Conservation (phyloP, 2,888 invertebrate species). For the Leptopilina myrica region DNA sequence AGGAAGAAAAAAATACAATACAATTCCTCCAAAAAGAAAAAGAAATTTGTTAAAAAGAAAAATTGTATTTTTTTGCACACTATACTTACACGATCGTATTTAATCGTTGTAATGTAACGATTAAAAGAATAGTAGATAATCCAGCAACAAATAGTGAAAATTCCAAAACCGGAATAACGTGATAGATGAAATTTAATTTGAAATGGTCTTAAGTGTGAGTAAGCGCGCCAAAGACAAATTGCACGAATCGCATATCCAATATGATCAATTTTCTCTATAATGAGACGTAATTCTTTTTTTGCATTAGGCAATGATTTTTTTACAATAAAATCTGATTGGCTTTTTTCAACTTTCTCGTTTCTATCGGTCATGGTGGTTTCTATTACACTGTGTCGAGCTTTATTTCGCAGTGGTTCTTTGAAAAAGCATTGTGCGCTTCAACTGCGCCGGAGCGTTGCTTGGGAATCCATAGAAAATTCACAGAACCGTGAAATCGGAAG, state of each 20-base stretch:
- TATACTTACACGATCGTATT: background rate
- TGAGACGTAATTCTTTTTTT: conserved; percentile 60
- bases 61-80: no score
- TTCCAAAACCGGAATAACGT: conserved; percentile 34
- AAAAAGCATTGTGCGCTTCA: conserved; percentile 50
- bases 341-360: conserved; percentile 53
- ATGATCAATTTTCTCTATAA: conserved; percentile 60
- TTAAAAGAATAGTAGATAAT: conserved; percentile 21
- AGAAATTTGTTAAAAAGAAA: no score
- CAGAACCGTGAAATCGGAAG: conserved; percentile 66
- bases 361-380: conserved; percentile 61
- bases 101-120: conserved; percentile 17
- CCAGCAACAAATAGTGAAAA: background rate
- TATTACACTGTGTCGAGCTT: conserved; percentile 47
- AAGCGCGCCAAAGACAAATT: conserved; percentile 53
- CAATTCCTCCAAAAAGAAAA: no score
- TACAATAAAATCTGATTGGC: background rate
- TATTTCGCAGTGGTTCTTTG: conserved; percentile 42
- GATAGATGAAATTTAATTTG: conserved; percentile 49
- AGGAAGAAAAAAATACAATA: no score
- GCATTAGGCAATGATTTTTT: conserved; percentile 58
- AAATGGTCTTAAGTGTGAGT: conserved; percentile 55
- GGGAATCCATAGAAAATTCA: conserved; percentile 61
- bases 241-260: conserved; percentile 51
- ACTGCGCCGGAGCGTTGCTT: conserved; percentile 58